Conservation (phyloP, 2,888 invertebrate genomes). For the Dolichomitus sp. region DNA sequence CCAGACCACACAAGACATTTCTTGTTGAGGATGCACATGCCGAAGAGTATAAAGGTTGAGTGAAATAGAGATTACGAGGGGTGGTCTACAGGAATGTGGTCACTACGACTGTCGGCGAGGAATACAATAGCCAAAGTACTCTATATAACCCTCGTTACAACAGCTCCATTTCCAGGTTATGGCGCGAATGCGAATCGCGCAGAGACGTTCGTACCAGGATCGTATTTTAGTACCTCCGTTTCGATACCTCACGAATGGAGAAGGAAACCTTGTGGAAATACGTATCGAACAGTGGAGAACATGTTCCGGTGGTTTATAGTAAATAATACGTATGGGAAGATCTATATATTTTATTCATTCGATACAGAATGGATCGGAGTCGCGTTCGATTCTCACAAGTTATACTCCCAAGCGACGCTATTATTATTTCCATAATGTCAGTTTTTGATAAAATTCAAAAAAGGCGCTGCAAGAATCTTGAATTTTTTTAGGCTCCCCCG, state of each 20-base stretch:
- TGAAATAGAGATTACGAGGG: slow-evolving; percentile 7
- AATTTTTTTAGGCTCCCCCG: not conserved
- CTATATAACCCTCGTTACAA: slow-evolving; percentile 5
- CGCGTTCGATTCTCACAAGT: not conserved
- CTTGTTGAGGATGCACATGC: not conserved
- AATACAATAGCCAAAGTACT: slow-evolving; percentile 1
- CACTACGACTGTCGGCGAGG: not conserved
- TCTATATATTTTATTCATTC: slow-evolving; percentile 7
- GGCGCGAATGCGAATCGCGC: slow-evolving; percentile 9
- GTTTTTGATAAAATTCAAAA: slow-evolving; percentile 6
- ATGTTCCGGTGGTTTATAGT: slow-evolving; percentile 1
- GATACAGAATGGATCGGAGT: not conserved
- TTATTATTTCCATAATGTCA: not conserved
- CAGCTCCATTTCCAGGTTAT: slow-evolving; percentile 17
- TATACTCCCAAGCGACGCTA: not conserved
- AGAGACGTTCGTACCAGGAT: not conserved
- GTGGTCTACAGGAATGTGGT: not conserved
- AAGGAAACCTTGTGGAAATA: not conserved
- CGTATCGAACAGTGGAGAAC: slow-evolving; percentile 1
- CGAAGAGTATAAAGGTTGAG: not conserved
- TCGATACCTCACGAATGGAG: slow-evolving; percentile 3
- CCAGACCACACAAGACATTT: not conserved
- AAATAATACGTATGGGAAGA: not conserved
- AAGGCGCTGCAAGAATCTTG: not conserved
- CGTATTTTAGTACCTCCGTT: slow-evolving; percentile 6